Evolutionary conservation across 2,113 vertebrate genomes (phyloP), one percentile per base, ranked within the genome.

Genomic region (Morone saxatilis): DNA sequence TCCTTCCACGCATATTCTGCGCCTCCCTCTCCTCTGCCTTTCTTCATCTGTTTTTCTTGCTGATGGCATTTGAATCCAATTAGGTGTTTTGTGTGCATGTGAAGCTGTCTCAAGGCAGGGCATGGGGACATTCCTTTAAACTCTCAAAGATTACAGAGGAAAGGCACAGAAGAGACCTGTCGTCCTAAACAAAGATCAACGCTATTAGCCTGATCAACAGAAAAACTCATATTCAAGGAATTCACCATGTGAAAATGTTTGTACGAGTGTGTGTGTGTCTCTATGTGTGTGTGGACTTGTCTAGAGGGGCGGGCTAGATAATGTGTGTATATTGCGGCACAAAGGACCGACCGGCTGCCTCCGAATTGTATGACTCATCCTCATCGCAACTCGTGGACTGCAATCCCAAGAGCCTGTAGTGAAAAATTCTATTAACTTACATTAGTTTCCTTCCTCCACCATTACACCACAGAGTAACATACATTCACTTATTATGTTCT

Each of bases 321-420:
- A 93, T 90, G 84, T 88, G 90, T 90, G 85, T 89, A 83, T 80
- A 86, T 87, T 87, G 88, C 84, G 19, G 84, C 88, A 90, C 90
- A 88, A 86, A 92, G 59, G 60, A 86, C 60, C 67, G 71, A 81
- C 86, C 74, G 75, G 80, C 90, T 89, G 89, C 88, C 85, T 93
- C 85, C 43, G 41, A 89, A 81, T 76, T 78, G 83, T 83, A 91
- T 94, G 92, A 94, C 89, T 94, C 93, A 93, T 90, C 89, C 81
- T 87, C 81, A 54, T 67, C 71, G 85, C 85, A 74, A 78, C 87
- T 81, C 73, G 8, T 45, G 76, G 76, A 86, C 86, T 43, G 63
- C 71, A 84, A 81, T 89, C 89, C 88, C 88, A 66, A 74, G 83
- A 91, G 85, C 51, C 54, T n/a, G 59, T 81, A 60, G 89, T 86